Evolutionary conservation across 2,888 invertebrate genomes (phyloP).

Genomic region (Nipponacmea schrenckii): DNA sequence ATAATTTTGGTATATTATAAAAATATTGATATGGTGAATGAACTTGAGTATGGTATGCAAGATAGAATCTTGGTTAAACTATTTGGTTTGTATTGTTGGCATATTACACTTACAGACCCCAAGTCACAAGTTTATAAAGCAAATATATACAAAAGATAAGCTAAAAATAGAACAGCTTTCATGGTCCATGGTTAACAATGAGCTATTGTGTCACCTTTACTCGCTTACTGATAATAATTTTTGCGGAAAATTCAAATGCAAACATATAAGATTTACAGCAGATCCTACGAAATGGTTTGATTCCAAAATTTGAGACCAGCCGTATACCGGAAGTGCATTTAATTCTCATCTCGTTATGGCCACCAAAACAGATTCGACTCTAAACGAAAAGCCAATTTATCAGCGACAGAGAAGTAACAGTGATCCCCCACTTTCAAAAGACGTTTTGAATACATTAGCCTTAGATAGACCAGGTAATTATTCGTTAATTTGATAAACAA

Average conservation of each 20-base stretch:
- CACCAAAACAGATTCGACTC: slow-evolving; percentile 58
- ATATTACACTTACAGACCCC: too few species aligned
- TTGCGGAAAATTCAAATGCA: neutral
- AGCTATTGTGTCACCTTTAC: too few species aligned
- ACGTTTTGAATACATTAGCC: slow-evolving; percentile 32
- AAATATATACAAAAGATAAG: neutral
- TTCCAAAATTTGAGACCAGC: neutral
- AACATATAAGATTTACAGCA: neutral
- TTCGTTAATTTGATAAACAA: too few species aligned
- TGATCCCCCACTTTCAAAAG: slow-evolving; percentile 49
- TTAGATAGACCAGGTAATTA: slow-evolving; percentile 22
- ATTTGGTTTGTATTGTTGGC: too few species aligned
- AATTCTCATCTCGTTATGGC: slow-evolving; percentile 44
- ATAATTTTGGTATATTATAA: too few species aligned
- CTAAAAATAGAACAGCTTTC: slow-evolving; percentile 3
- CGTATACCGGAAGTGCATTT: slow-evolving; percentile 41
- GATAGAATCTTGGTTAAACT: too few species aligned
- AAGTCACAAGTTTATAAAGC: neutral
- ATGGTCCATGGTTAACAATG: too few species aligned
- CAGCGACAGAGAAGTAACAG: slow-evolving; percentile 53
- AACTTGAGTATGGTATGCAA: too few species aligned
- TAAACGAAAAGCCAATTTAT: slow-evolving; percentile 38
- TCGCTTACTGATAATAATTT: too few species aligned
- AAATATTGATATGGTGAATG: too few species aligned
- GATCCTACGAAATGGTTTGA: neutral